A percentile compares a stretch with the other conserved stretches of the same genome.
Conservation (phyloP, 2,797 vertebrate species). For the Tapera naevia region DNA sequence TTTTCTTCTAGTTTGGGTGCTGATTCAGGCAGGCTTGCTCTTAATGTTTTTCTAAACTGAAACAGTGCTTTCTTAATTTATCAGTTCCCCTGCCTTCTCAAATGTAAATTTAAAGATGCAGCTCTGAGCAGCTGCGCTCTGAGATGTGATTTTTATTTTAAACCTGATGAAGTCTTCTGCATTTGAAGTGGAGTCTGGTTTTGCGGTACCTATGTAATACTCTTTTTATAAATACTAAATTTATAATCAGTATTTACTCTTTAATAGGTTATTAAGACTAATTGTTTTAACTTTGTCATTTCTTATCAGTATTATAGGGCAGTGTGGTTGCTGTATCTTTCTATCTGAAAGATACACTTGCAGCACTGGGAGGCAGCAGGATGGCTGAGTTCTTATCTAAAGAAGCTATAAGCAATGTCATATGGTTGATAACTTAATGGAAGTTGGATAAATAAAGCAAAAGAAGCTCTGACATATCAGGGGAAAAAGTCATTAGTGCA, state of each 20-base stretch:
- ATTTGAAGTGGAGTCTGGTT: not conserved
- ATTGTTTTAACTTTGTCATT: conserved; percentile 15
- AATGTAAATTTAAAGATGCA: not conserved
- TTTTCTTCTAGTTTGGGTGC: not conserved
- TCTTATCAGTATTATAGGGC: not conserved
- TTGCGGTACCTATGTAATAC: not conserved
- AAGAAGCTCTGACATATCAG: conserved; percentile 48
- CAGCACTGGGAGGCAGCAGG: conserved; percentile 19
- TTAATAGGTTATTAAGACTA: not conserved
- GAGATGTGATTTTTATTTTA: not conserved
- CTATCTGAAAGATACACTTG: conserved; percentile 35
- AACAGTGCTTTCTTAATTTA: not conserved
- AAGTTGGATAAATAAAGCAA: conserved; percentile 68
- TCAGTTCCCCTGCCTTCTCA: not conserved
- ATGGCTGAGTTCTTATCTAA: conserved; percentile 53
- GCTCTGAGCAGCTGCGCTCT: not conserved
- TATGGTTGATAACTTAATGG: conserved; percentile 66
- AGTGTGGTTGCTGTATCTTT: not conserved
- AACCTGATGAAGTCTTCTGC: not conserved
- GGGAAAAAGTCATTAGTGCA: conserved; percentile 58
- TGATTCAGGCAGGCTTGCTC: not conserved
- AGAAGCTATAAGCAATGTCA: conserved; percentile 56
- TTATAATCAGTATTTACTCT: not conserved
- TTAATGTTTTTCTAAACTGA: not conserved
- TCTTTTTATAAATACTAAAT: not conserved